Evolutionary conservation across 2,888 invertebrate genomes (phyloP).

Genomic region (Melieria omissa): DNA sequence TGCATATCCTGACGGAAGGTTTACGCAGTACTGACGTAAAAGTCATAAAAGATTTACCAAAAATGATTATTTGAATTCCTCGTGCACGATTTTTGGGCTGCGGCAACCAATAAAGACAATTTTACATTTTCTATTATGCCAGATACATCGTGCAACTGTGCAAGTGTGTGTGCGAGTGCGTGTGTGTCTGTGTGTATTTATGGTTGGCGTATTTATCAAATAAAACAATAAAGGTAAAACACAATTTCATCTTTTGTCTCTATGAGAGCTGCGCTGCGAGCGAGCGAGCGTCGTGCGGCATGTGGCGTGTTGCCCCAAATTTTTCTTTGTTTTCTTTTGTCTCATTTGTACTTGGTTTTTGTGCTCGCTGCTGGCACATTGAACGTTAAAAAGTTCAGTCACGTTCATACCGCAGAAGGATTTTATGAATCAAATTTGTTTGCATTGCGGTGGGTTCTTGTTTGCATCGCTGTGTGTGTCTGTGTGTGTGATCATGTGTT

Average conservation of each 20-base stretch:
- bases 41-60: constrained; percentile 10
- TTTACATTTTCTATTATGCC: constrained; percentile 6
- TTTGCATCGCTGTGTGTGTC: neutral
- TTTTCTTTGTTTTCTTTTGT: too few species aligned
- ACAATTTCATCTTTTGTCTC: constrained; percentile 14
- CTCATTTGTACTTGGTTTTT: too few species aligned
- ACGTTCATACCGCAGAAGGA: constrained; percentile 45
- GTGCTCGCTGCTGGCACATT: neutral
- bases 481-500: neutral
- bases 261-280: neutral
- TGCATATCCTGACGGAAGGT: neutral
- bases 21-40: neutral
- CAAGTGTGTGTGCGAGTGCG: neutral
- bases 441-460: constrained; percentile 6
- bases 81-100: neutral
- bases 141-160: neutral
- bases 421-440: constrained; percentile 29
- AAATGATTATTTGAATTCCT: constrained; percentile 11
- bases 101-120: neutral
- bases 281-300: neutral
- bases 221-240: constrained; percentile 25
- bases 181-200: neutral
- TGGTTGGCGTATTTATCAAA: neutral
- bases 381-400: constrained; percentile 45
- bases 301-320: neutral